Conservation (phyloP, 2,888 invertebrate species). For the Cylloceria caligata region DNA sequence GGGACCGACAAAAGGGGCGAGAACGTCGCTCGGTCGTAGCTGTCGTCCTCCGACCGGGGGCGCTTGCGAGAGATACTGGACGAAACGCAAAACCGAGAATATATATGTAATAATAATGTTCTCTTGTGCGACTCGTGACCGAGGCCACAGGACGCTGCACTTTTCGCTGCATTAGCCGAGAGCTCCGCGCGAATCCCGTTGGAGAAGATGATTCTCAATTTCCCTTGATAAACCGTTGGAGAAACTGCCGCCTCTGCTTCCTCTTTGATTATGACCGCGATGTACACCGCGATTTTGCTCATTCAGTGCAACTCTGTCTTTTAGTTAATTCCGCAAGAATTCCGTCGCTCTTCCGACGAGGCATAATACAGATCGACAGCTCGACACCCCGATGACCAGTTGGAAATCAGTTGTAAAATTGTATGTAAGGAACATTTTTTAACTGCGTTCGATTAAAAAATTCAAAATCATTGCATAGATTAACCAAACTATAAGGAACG, state of each 20-base stretch:
- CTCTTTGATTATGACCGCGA: constrained; percentile 55
- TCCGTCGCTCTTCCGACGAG: background rate
- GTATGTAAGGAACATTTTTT: no score
- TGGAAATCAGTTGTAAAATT: no score
- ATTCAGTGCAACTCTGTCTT: background rate
- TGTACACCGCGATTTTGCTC: constrained; percentile 54
- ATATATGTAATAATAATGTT: constrained; percentile 44
- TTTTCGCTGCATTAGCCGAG: constrained; percentile 55
- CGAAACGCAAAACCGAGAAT: constrained; percentile 54
- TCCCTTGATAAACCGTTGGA: constrained; percentile 54
- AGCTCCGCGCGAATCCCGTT: constrained; percentile 7
- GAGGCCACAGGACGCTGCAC: constrained; percentile 48
- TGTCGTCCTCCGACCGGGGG: constrained; percentile 31
- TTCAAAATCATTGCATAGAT: no score
- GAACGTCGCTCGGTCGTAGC: constrained; percentile 39
- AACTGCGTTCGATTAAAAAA: no score
- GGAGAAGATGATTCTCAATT: constrained; percentile 59
- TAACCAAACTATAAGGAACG: no score
- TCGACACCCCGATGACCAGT: no score
- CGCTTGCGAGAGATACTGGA: constrained; percentile 30
- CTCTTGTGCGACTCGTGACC: constrained; percentile 43
- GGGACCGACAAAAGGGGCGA: background rate
- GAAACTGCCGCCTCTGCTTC: constrained; percentile 33
- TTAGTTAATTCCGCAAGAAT: background rate
- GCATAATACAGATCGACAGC: no score